phyloP scores from a whole-genome alignment of 2,888 invertebrate species.

The Scrobipalpa atriplicella region DNA sequence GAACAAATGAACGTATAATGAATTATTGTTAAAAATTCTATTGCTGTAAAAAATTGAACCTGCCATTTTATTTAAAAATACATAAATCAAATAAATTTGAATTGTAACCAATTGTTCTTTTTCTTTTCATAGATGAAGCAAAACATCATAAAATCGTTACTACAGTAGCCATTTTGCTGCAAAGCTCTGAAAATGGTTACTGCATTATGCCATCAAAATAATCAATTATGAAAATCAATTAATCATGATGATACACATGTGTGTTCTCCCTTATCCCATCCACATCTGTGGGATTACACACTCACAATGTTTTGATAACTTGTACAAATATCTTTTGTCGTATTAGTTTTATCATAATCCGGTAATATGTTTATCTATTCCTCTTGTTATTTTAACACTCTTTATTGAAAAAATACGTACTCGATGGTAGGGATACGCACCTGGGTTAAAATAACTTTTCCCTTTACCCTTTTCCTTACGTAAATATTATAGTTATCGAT shows the following conservation, averaged over 20 bases:
- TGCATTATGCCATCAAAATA: neutral
- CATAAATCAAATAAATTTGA: no score
- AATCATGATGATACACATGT: neutral
- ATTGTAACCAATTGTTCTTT: no score
- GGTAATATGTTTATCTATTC: conserved; percentile 33
- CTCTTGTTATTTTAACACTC: neutral
- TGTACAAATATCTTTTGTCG: conserved; percentile 51
- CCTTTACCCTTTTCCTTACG: neutral
- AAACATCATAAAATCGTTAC: no score
- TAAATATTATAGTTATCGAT: neutral
- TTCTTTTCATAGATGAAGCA: no score
- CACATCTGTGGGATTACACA: conserved; percentile 54
- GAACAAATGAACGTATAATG: no score
- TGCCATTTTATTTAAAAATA: no score
- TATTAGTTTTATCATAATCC: conserved; percentile 59
- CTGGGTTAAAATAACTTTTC: conserved; percentile 5
- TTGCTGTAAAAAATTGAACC: no score
- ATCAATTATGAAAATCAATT: neutral
- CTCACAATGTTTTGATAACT: conserved; percentile 56
- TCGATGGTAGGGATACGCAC: neutral
- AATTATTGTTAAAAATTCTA: no score
- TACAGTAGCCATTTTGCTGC: no score
- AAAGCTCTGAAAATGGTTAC: no score
- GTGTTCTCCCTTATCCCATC: neutral
- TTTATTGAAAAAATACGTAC: conserved; percentile 5